A percentile compares a stretch with the other conserved stretches of the same genome.
Conservation (phyloP, 2,113 vertebrate genomes). For the Eubucco bourcierii region DNA sequence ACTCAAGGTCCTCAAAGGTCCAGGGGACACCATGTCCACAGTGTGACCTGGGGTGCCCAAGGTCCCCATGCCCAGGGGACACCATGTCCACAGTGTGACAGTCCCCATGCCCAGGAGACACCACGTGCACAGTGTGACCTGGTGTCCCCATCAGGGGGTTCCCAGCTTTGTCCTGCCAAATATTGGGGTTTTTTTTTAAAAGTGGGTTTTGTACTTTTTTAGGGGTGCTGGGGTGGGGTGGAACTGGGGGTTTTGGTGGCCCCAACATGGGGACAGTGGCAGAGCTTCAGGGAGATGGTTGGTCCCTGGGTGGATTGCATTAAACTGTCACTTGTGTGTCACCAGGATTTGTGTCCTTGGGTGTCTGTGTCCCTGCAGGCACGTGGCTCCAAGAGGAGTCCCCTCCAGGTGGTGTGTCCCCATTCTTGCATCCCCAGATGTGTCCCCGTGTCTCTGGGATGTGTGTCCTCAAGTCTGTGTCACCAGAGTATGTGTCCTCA, state of each 20-base stretch:
- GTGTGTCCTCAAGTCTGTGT: not conserved
- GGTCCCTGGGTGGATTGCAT: not conserved
- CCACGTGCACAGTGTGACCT: not conserved
- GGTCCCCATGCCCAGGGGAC: not conserved
- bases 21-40: not conserved
- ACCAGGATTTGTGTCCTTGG: not conserved
- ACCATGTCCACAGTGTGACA: not conserved
- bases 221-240: not conserved
- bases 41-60: too few relatives aligned
- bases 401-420: not conserved
- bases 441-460: not conserved
- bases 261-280: not conserved
- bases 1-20: not conserved
- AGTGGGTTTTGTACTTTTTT: not conserved
- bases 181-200: not conserved
- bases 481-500: not conserved
- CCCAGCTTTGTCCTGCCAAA: not conserved
- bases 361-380: not conserved
- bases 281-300: not conserved
- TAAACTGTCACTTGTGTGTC: slow-evolving; percentile 11
- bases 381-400: not conserved
- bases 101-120: not conserved
- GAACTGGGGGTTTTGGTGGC: not conserved
- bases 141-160: not conserved
- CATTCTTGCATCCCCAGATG: not conserved